Evolutionary conservation across 2,888 invertebrate genomes (phyloP), one percentile per base, ranked within the genome.

Genomic region (Imbricaverruca yamaguchii): DNA sequence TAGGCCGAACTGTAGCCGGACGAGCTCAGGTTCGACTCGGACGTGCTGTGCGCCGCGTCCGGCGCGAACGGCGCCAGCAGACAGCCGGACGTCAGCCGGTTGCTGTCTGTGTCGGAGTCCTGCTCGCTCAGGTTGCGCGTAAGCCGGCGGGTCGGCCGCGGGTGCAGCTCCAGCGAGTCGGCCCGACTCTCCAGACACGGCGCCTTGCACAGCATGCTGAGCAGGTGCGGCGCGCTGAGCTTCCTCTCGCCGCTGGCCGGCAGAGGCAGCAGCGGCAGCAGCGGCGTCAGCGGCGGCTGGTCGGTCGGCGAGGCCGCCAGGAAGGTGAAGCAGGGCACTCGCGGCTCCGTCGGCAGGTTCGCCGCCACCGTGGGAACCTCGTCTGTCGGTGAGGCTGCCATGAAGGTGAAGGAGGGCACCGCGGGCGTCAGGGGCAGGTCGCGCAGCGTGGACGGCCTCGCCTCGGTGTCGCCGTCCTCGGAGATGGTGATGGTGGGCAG

Each of bases 1-100:
- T 94, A 93, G 92, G 94, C 93, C 6, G 93, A 94, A 84, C 93
- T 93, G 86, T 94, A 94, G 13, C 94, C 94, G 0, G 93, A 94
- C 13, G 94, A 93, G 83, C 93, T 93, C 69, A 94, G 88, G 87
- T 94, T 94, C 4, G 93, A 93, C 88, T 94, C 93, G 0, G 94
- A 94, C 21, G 93, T 92, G 3, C 92, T 93, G 84, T 93, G 90
- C 85, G 93, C 93, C 21, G 85, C 84, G 15, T 84, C 84, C 15
- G 85, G 84, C 0, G 92, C 91, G 86, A 93, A 93, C 0, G 94
- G 94, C 86, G 93, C 93, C 23, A 94, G 87, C 86, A 93, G 93
- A 12, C 23, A 10, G 84, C 92, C 91, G 92, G 93, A 92, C 74
- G 85, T 85, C 15, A 85, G 84, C 80, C 84, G 81, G 39, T 84